These are phyloP conservation scores for Calycopis cecrops DNA, from an alignment of 1,140 invertebrate genomes.

Conservation along the genomic window DNA sequence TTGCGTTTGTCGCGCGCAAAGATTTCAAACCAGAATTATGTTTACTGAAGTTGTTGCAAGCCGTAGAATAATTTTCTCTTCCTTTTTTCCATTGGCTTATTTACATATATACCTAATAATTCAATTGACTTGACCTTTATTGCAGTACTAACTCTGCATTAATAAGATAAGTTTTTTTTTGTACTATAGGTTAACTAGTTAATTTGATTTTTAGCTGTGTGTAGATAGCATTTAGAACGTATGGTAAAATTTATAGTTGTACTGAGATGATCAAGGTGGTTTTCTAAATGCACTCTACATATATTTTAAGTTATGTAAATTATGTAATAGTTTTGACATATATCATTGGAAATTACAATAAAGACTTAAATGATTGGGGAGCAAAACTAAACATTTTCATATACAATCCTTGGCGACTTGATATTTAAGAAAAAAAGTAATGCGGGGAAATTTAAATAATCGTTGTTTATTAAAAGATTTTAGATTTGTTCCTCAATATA, in stretches of 20 bases:
- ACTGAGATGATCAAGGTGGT: background rate
- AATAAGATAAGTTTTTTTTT: background rate
- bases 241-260: background rate
- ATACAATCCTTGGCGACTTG: conserved; percentile 21
- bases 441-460: conserved; percentile 28
- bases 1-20: background rate
- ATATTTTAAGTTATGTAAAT: conserved; percentile 33
- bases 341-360: conserved; percentile 40
- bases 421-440: conserved; percentile 35
- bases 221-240: conserved; percentile 16
- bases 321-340: conserved; percentile 38
- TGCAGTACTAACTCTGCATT: too few species aligned
- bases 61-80: background rate
- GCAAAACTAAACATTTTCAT: conserved; percentile 48
- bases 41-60: background rate
- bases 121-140: background rate
- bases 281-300: conserved; percentile 36
- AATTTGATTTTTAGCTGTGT: background rate
- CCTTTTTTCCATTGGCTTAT: conserved; percentile 1
- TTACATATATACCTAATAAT: background rate
- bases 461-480: conserved; percentile 39
- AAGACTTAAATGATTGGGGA: conserved; percentile 47
- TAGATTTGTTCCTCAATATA: conserved; percentile 63
- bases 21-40: background rate
- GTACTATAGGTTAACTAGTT: conserved; percentile 1